Conservation (phyloP, 2,113 vertebrate species). For the Saimiri boliviensis region DNA sequence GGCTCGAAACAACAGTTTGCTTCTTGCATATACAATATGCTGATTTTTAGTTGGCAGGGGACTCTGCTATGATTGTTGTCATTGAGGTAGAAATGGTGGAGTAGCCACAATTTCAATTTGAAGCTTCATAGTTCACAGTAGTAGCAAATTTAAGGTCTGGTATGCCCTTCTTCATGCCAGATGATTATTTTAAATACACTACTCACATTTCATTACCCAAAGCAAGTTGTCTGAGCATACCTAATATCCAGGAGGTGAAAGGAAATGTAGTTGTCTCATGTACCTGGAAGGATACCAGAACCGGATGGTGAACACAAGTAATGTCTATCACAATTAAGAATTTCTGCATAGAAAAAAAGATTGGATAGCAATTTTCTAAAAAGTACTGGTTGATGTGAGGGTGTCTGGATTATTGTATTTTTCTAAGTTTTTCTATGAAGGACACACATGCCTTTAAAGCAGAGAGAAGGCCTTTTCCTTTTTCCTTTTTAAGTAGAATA, state of each 20-base stretch:
- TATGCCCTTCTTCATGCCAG: too few species aligned
- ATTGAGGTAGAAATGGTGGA: not conserved
- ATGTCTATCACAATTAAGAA: not conserved
- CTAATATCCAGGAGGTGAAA: not conserved
- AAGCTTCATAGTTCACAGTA: not conserved
- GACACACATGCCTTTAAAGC: not conserved
- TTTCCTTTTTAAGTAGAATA: not conserved
- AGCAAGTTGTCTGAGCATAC: not conserved
- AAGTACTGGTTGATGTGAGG: not conserved
- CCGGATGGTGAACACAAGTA: not conserved
- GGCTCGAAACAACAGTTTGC: not conserved
- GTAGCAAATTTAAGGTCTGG: not conserved
- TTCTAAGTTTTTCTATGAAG: not conserved
- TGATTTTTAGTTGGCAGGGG: not conserved
- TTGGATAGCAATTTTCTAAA: not conserved
- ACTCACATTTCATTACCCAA: not conserved
- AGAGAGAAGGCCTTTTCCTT: not conserved
- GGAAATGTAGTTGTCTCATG: not conserved
- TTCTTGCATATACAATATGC: not conserved
- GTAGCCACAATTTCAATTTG: not conserved
- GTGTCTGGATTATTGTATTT: not conserved
- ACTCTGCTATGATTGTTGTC: not conserved
- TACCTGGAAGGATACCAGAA: not conserved
- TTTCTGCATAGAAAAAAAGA: not conserved
- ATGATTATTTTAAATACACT: not conserved